Evolutionary conservation across 2,113 vertebrate species (phyloP), one percentile per base, ranked within the genome.

Genomic region (Nothobranchius furzeri): DNA sequence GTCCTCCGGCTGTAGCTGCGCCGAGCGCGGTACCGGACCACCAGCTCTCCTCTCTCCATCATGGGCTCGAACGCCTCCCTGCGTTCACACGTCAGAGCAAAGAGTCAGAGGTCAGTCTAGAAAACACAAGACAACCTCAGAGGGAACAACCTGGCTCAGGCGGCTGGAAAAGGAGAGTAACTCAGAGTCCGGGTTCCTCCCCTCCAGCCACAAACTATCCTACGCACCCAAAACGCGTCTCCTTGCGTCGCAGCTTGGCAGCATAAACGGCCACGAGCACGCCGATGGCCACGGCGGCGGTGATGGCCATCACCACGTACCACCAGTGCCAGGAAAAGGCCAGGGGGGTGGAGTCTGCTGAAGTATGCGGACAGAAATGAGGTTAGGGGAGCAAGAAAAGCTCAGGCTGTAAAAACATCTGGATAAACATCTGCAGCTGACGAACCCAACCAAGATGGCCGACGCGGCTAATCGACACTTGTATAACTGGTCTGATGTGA

Each of bases 301-400:
- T 87, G 0, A 93, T 83, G 15, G 93, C 95, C 87, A 96, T 93
- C 57, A 95, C 92, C 71, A 96, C 93, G 7, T 96, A 96, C 95
- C 95, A 96, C 96, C 95, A 97, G 86, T 95, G 94, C 95, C 96
- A 95, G 46, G 94, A 95, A 86, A 96, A 94, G 15, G 72, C 70
- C 0, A 73, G 75, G 25, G 85, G 66, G 0, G 79, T 76, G 0
- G 46, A 50, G 58, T 70, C 90, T 91, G 70, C 17, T 60, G 54
- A 65, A 52, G 58, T 66, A 62, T 20, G 52, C 25, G 62, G 53
- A 71, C 62, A 60, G 6, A 67, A 48, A 81, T 12, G 2, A 20
- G n/a, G 0, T 3, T 47, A 5, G 7, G 15, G 15, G 17, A 15
- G 12, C 43, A 40, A 40, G 9, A 40, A 40, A 40, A 40, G 9